phyloP scores from a whole-genome alignment of 2,888 invertebrate species.

The Nomada ferruginata region DNA sequence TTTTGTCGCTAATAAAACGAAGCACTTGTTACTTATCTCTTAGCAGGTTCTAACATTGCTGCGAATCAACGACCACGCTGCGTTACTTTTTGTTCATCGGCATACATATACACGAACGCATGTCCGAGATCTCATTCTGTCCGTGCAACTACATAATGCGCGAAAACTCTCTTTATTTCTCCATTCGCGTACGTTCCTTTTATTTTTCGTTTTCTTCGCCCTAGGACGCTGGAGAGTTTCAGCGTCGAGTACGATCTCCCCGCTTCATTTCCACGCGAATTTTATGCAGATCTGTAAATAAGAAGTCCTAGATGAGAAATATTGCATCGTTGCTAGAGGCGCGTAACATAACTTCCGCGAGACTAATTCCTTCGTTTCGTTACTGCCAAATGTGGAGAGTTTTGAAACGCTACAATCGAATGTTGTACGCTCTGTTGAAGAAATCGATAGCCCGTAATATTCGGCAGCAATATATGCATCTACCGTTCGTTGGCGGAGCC shows the following conservation, averaged over 20 bases:
- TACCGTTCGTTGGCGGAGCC: constrained; percentile 42
- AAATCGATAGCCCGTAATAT: constrained; percentile 39
- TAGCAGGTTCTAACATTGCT: constrained; percentile 23
- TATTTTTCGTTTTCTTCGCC: background rate
- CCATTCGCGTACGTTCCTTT: constrained; percentile 9
- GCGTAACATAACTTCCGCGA: constrained; percentile 13
- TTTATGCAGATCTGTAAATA: constrained; percentile 10
- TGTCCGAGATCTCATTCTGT: constrained; percentile 22
- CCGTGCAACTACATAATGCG: background rate
- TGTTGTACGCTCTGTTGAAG: constrained; percentile 18
- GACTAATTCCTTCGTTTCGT: constrained; percentile 51
- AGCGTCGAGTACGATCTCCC: background rate
- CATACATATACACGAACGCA: background rate
- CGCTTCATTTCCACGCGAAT: constrained; percentile 9
- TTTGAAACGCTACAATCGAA: constrained; percentile 36
- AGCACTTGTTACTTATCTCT: constrained; percentile 44
- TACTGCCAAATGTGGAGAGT: constrained; percentile 46
- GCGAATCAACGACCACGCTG: constrained; percentile 17
- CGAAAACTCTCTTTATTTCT: background rate
- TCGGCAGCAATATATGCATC: constrained; percentile 41
- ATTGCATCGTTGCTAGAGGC: constrained; percentile 6
- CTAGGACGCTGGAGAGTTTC: background rate
- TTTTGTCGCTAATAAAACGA: constrained; percentile 39
- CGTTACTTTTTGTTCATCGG: constrained; percentile 9
- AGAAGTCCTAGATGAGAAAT: background rate